phyloP scores from a whole-genome alignment of 2,113 vertebrate species.

The Hydropotes inermis region DNA sequence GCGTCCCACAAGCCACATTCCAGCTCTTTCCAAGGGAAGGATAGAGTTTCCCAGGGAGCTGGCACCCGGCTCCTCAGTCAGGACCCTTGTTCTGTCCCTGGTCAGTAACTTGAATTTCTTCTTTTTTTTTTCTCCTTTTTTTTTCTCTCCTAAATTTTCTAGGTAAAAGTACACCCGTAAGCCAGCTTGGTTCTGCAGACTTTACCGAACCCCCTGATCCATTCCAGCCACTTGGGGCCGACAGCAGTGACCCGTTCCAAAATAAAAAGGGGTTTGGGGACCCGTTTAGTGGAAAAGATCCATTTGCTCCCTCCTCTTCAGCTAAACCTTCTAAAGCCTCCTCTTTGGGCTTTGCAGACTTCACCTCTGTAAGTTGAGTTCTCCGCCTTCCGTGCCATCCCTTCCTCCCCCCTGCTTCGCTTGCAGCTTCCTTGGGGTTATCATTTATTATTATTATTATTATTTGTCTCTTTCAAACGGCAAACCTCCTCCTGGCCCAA shows the following conservation, averaged over 20 bases:
- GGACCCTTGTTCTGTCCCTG: conserved; percentile 57
- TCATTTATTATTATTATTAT: not conserved
- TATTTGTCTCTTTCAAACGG: conserved; percentile 44
- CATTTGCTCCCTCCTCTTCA: conserved; percentile 92
- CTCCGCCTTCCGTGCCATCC: conserved; percentile 81
- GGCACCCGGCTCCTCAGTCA: conserved; percentile 42
- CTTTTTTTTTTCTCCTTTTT: not conserved
- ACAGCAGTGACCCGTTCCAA: conserved; percentile 92
- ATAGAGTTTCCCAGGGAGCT: not conserved
- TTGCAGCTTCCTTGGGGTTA: conserved; percentile 75
- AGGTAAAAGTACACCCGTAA: conserved; percentile 97
- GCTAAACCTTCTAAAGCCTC: conserved; percentile 92
- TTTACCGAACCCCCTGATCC: conserved; percentile 91
- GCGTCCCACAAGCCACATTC: not conserved
- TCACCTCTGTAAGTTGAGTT: conserved; percentile 96
- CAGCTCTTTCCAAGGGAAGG: not conserved
- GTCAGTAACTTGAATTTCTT: conserved; percentile 80
- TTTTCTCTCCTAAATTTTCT: conserved; percentile 76
- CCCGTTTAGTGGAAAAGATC: conserved; percentile 98
- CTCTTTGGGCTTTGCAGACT: conserved; percentile 92
- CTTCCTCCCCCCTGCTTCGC: conserved; percentile 76
- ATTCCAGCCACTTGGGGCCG: conserved; percentile 93
- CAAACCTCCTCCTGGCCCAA: conserved; percentile 67
- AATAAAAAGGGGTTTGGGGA: conserved; percentile 94
- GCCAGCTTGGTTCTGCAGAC: conserved; percentile 86